These are phyloP conservation scores for Kryptopterus vitreolus DNA, from an alignment of 2,797 vertebrate genomes.

Conservation along the genomic window DNA sequence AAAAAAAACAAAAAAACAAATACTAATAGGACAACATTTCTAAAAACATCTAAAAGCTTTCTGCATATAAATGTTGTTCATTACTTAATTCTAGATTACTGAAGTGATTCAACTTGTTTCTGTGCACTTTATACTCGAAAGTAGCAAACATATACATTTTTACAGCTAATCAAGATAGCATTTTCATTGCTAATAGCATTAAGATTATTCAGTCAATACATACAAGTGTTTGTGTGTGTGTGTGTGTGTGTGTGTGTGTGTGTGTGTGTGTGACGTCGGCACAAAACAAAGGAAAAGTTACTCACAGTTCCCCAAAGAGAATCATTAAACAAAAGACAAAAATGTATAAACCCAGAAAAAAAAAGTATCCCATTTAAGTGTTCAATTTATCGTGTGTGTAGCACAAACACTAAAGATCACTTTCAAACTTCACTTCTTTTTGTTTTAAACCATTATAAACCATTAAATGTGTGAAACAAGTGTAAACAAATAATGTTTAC, in stretches of 20 bases:
- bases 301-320: no score
- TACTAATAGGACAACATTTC: not conserved
- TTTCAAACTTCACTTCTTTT: no score
- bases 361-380: no score
- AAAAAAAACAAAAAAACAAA: not conserved
- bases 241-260: constrained; percentile 30
- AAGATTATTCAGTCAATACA: not conserved
- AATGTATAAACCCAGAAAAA: not conserved
- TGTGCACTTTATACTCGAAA: not conserved
- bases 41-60: no score
- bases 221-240: constrained; percentile 21
- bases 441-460: no score
- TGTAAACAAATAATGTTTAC: not conserved
- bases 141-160: not conserved
- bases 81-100: not conserved
- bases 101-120: not conserved
- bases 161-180: not conserved
- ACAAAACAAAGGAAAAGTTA: constrained; percentile 18
- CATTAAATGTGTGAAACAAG: no score
- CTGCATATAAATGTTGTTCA: no score
- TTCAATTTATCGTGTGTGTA: no score
- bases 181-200: not conserved
- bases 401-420: no score
- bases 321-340: not conserved
- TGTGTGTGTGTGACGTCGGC: not conserved